Conservation (phyloP, 2,797 vertebrate genomes). For the Protosalanx chinensis region DNA sequence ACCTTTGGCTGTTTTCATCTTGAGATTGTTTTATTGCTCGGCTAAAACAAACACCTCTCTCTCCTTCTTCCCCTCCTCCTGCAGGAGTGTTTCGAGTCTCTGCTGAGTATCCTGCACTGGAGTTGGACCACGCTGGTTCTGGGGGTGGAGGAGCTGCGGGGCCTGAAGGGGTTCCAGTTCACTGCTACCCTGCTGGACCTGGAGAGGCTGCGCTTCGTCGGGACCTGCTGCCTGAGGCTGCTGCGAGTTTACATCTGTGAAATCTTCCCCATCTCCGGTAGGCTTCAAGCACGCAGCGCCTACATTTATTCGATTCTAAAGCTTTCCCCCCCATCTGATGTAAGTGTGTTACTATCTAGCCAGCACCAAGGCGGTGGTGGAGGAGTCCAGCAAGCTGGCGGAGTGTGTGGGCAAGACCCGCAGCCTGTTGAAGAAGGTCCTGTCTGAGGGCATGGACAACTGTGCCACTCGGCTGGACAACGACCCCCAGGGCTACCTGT, state of each 20-base stretch:
- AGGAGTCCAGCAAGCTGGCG: constrained; percentile 97
- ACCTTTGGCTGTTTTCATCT: too few species aligned
- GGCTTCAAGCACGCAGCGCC: constrained; percentile 45
- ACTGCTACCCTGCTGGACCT: constrained; percentile 96
- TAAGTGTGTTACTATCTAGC: constrained; percentile 64
- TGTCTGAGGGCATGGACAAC: constrained; percentile 97
- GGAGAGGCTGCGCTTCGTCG: constrained; percentile 94
- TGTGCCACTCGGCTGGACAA: constrained; percentile 96
- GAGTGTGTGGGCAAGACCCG: constrained; percentile 98
- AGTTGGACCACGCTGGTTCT: constrained; percentile 97
- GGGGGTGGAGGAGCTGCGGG: constrained; percentile 95
- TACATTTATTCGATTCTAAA: too few species aligned
- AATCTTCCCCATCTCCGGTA: constrained; percentile 97
- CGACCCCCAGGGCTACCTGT: constrained; percentile 94
- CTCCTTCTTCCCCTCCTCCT: neutral
- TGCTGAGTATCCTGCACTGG: constrained; percentile 96
- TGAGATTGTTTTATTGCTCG: too few species aligned
- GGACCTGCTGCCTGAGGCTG: constrained; percentile 93
- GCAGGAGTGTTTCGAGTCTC: constrained; percentile 96
- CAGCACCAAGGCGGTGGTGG: constrained; percentile 91
- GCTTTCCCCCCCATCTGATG: too few species aligned
- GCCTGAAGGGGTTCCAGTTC: constrained; percentile 96
- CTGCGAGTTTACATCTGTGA: constrained; percentile 97
- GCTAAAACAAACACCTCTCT: neutral
- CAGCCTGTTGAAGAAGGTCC: constrained; percentile 93